Percentiles rank a stretch among this genome's conserved stretches.
Evolutionary conservation across 1,140 invertebrate species (phyloP).

Genomic region (Helicoverpa armigera): DNA sequence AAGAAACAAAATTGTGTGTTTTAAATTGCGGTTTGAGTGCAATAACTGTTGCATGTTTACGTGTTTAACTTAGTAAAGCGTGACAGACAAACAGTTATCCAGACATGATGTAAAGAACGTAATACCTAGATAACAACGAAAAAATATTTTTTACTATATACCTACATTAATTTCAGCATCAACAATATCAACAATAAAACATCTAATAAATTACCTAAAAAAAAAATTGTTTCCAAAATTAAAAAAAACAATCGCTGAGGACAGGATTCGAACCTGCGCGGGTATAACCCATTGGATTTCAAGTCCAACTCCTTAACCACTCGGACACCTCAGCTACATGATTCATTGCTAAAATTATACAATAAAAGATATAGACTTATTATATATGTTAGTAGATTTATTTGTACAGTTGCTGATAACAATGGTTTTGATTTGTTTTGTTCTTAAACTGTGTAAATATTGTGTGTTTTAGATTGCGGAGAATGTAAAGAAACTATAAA

Average conservation of each 20-base stretch:
- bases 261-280: slow-evolving; percentile 44
- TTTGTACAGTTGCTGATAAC: slow-evolving; percentile 7
- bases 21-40: no score
- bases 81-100: no score
- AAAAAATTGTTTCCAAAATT: neutral
- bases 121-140: no score
- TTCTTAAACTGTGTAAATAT: neutral
- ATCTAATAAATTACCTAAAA: no score
- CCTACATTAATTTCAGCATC: no score
- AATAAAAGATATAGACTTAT: neutral
- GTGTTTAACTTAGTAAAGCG: no score
- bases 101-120: no score
- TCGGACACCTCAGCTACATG: neutral
- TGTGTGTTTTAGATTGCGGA: neutral
- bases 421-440: neutral
- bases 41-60: no score
- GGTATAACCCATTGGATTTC: slow-evolving; percentile 42
- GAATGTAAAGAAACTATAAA: no score
- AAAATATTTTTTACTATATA: no score
- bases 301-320: slow-evolving; percentile 42
- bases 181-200: no score
- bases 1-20: no score
- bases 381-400: neutral
- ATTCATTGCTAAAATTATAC: neutral
- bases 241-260: slow-evolving; percentile 16